phyloP scores from a whole-genome alignment of 1,140 invertebrate species.

The Macrobrachium nipponense region DNA sequence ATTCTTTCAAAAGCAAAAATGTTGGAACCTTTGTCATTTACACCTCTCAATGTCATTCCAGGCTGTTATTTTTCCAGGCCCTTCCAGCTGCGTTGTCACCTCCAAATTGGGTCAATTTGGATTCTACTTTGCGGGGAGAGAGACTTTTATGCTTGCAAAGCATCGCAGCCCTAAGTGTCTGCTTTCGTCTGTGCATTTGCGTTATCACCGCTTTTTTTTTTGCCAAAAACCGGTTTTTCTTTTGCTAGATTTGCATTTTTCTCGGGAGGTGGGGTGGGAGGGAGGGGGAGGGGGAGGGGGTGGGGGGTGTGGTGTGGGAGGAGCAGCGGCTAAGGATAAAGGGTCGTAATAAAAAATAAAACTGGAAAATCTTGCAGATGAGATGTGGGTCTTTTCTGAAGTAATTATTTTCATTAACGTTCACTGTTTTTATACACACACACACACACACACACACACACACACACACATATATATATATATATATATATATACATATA shows the following conservation, averaged over 20 bases:
- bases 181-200: not conserved
- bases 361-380: slow-evolving; percentile 1
- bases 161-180: not conserved
- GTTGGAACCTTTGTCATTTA: too few relatives aligned
- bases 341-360: not conserved
- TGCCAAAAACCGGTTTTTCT: not conserved
- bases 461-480: too few relatives aligned
- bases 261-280: not conserved
- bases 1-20: too few relatives aligned
- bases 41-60: too few relatives aligned
- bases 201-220: not conserved
- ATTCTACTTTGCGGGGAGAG: not conserved
- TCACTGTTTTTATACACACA: too few relatives aligned
- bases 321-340: not conserved
- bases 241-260: not conserved
- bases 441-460: too few relatives aligned
- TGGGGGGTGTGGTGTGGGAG: not conserved
- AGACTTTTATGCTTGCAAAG: not conserved
- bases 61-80: too few relatives aligned
- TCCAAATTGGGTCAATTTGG: too few relatives aligned
- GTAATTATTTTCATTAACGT: too few relatives aligned
- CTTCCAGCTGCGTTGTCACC: too few relatives aligned
- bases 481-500: too few relatives aligned
- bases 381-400: slow-evolving; percentile 2
- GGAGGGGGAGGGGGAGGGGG: too few relatives aligned